Conservation (phyloP, 92 coral and sea anemone genomes). For the Bergia sp. region DNA sequence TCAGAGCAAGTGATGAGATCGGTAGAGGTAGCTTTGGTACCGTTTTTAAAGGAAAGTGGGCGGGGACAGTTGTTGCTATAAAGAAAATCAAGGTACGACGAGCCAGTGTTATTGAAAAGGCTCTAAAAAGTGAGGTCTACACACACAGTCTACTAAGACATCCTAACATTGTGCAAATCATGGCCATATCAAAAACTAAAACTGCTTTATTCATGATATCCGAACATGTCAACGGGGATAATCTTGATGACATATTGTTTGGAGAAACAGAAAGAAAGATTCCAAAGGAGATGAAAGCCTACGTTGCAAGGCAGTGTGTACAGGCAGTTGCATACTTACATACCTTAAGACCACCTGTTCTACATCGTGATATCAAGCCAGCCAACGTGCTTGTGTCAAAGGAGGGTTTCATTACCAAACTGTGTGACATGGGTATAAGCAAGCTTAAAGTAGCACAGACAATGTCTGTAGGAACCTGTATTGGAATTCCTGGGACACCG, state of each 20-base stretch:
- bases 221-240: constrained; percentile 14
- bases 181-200: constrained; percentile 15
- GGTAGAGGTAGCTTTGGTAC: too few relatives aligned
- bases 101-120: constrained; percentile 7
- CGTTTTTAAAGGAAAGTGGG: too few relatives aligned
- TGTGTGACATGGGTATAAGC: constrained; percentile 46
- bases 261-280: constrained; percentile 11
- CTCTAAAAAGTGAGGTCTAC: constrained; percentile 32
- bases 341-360: constrained; percentile 9
- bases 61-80: constrained; percentile 3
- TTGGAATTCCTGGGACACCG: constrained; percentile 54
- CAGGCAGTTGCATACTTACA: constrained; percentile 36
- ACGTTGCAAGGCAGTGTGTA: constrained; percentile 5
- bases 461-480: constrained; percentile 21
- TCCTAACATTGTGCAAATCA: background rate
- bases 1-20: too few relatives aligned
- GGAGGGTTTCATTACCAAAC: constrained; percentile 7
- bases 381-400: constrained; percentile 38
- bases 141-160: constrained; percentile 13
- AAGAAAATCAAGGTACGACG: constrained; percentile 35
- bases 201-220: constrained; percentile 26
- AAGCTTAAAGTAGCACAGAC: constrained; percentile 31
- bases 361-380: constrained; percentile 32
- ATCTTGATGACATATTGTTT: constrained; percentile 32
- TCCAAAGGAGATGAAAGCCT: constrained; percentile 6